phyloP scores from a whole-genome alignment of 1,140 invertebrate genomes.

The Piezodorus guildinii region DNA sequence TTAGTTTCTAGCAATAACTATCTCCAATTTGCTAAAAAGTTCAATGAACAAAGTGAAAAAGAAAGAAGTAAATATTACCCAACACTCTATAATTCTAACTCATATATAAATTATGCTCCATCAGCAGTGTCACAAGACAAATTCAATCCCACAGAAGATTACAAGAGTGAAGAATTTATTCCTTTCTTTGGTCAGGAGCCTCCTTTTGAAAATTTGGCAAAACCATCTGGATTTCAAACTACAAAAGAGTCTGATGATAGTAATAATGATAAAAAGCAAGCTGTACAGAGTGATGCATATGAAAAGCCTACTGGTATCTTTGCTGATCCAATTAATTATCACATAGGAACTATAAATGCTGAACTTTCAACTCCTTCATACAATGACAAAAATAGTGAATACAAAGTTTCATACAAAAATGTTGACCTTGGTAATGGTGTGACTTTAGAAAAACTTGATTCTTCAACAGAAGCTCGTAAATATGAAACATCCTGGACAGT shows the following conservation, averaged over 20 bases:
- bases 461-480: background rate
- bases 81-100: background rate
- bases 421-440: background rate
- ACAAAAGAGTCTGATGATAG: background rate
- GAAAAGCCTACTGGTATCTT: background rate
- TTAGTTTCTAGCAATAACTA: constrained; percentile 36
- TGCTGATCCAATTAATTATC: constrained; percentile 4
- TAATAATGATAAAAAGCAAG: too few species aligned
- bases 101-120: background rate
- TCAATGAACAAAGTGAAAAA: constrained; percentile 4
- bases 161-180: constrained; percentile 1
- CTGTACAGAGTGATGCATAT: background rate
- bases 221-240: constrained; percentile 11
- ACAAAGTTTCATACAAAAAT: background rate
- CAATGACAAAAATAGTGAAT: background rate
- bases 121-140: background rate
- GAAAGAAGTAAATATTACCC: background rate
- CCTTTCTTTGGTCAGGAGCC: constrained; percentile 22
- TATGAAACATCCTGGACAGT: background rate
- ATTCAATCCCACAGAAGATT: background rate
- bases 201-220: constrained; percentile 15
- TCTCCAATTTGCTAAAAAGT: constrained; percentile 24
- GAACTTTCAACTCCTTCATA: background rate
- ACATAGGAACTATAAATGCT: background rate
- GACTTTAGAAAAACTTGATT: background rate